Evolutionary conservation across 2,113 vertebrate species (phyloP), one percentile per base, ranked within the genome.

Genomic region (Lophius piscatorius): DNA sequence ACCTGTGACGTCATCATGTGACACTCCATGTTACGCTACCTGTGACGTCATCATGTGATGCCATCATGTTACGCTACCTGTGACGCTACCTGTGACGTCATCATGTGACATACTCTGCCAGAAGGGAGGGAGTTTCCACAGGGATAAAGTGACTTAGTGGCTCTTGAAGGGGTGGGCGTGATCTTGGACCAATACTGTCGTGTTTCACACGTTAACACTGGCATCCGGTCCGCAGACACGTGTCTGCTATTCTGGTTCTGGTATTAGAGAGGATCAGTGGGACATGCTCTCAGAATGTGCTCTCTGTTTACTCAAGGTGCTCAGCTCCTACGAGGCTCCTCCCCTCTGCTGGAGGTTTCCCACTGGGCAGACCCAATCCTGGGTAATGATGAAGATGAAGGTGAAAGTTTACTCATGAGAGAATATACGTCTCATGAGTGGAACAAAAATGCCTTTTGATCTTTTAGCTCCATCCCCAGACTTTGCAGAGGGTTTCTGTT

Each of bases 181-280:
- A 31, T 38, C 33, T 29, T 49, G 60, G 55, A 72, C 33, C 51
- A 17, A 21, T 29, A 31, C 63, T 58, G 50, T 20, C 22, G 1
- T 41, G 34, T 36, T 2, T 70, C 42, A 62, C 63, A 18, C 62
- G 58, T 29, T 69, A 7, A 47, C 42, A 57, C 44, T 22, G 21
- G 35, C 23, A 47, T 44, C 13, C 26, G 18, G 46, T 6, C 23
- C 38, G 16, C 28, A 6, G 20, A 9, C 17, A 34, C 22, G 38
- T 40, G 24, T 55, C 12, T 29, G 21, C 1, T 7, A 35, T 2
- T 44, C 6, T 8, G 13, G 29, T 23, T 60, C 52, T 59, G 23
- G 64, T 51, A 71, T 74, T 57, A 31, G 62, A 24, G 11, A 6
- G 72, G 68, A 80, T 86, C 69, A 65, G 18, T 4, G 2, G 0